Evolutionary conservation across 2,113 vertebrate species (phyloP).

Genomic region (Symphodus melops): DNA sequence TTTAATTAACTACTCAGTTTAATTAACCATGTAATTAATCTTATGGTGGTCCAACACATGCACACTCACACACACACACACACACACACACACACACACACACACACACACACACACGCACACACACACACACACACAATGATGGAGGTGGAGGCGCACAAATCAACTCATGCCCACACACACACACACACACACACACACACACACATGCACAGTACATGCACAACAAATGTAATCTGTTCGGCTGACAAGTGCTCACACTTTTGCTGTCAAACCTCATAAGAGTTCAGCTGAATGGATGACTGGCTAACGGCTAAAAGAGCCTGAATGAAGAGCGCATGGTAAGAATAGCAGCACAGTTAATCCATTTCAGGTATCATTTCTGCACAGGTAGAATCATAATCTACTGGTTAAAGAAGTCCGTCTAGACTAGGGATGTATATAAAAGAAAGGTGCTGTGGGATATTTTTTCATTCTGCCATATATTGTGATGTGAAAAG

Average conservation of each 20-base stretch:
- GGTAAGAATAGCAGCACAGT: slow-evolving; percentile 60
- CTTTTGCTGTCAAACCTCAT: slow-evolving; percentile 74
- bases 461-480: too few species aligned
- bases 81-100: slow-evolving; percentile 27
- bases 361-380: slow-evolving; percentile 69
- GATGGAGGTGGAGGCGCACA: slow-evolving; percentile 31
- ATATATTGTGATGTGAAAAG: too few species aligned
- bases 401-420: slow-evolving; percentile 43
- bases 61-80: slow-evolving; percentile 31
- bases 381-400: slow-evolving; percentile 54
- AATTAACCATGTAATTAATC: slow-evolving; percentile 88
- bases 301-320: slow-evolving; percentile 56
- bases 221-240: slow-evolving; percentile 78
- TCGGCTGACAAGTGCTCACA: slow-evolving; percentile 72
- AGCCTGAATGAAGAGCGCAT: slow-evolving; percentile 51
- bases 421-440: slow-evolving; percentile 27
- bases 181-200: slow-evolving; percentile 27
- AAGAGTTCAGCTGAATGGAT: slow-evolving; percentile 67
- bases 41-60: slow-evolving; percentile 79
- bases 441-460: too few species aligned
- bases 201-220: slow-evolving; percentile 51
- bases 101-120: slow-evolving; percentile 28
- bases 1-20: slow-evolving; percentile 86
- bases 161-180: slow-evolving; percentile 34
- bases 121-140: slow-evolving; percentile 47